A percentile compares a stretch with the other conserved stretches of the same genome.
These are phyloP conservation scores for Sclerurus mexicanus DNA, from an alignment of 2,113 vertebrate species.

Conservation along the genomic window DNA sequence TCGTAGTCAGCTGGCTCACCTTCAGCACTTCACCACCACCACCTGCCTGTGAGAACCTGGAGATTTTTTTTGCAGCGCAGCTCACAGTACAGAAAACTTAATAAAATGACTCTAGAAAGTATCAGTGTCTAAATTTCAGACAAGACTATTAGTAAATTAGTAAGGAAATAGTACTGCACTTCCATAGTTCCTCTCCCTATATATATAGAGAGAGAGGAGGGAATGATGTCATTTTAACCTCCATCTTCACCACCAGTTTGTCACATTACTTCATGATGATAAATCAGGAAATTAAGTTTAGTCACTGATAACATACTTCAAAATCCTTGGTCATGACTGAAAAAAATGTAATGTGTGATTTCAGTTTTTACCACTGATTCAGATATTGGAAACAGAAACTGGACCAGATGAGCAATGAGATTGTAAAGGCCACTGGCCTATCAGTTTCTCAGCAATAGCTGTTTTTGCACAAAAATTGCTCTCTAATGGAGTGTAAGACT, in stretches of 20 bases:
- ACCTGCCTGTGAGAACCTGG: not conserved
- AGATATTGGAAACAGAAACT: not conserved
- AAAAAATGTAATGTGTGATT: not conserved
- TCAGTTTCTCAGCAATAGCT: not conserved
- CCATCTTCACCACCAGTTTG: not conserved
- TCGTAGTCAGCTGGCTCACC: accelerated
- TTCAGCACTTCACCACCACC: not conserved
- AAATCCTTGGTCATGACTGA: not conserved
- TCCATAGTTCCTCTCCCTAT: not conserved
- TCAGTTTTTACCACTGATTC: not conserved
- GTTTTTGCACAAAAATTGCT: not conserved
- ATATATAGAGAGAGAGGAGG: not conserved
- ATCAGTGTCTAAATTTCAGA: not conserved
- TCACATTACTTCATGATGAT: not conserved
- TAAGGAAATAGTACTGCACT: not conserved
- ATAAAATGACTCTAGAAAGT: not conserved
- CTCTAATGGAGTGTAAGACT: not conserved
- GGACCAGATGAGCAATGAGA: not conserved
- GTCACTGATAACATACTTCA: not conserved
- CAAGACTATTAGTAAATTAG: not conserved
- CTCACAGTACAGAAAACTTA: not conserved
- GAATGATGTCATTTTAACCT: not conserved
- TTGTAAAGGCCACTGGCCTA: not conserved
- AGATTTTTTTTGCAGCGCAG: not conserved
- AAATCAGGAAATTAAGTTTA: not conserved